Percentiles rank a stretch among this genome's conserved stretches.
Conservation (phyloP, 2,888 invertebrate genomes). For the Ommatoiulus sabulosus region DNA sequence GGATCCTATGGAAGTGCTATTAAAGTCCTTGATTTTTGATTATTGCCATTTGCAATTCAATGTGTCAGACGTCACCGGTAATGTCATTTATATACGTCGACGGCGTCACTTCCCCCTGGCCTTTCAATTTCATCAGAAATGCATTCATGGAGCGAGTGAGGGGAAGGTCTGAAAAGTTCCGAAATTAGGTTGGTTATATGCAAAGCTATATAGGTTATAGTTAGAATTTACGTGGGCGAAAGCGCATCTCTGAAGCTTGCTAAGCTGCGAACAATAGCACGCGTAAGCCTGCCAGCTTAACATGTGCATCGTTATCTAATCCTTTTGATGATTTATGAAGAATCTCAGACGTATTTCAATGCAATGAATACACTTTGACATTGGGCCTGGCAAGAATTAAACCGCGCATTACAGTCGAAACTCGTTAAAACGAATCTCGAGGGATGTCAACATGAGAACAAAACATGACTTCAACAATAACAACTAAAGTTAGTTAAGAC, state of each 20-base stretch:
- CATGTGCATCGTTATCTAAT: neutral
- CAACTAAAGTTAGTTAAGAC: no score
- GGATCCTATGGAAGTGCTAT: conserved; percentile 36
- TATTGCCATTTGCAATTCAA: conserved; percentile 43
- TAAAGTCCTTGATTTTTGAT: conserved; percentile 40
- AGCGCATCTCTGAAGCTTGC: neutral
- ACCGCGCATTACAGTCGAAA: no score
- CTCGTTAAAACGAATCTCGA: no score
- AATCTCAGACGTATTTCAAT: neutral
- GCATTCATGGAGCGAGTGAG: neutral
- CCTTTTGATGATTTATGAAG: neutral
- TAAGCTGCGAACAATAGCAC: conserved; percentile 15
- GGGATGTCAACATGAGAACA: no score
- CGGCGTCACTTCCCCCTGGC: conserved; percentile 34
- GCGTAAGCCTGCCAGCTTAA: neutral
- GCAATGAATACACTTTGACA: neutral
- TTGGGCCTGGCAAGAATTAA: neutral
- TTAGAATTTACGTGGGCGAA: neutral
- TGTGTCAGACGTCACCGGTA: conserved; percentile 43
- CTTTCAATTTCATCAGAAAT: conserved; percentile 39
- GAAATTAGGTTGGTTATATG: neutral
- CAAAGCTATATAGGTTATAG: neutral
- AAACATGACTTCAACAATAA: no score
- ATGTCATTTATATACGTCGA: conserved; percentile 38
- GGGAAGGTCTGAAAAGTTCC: conserved; percentile 24